A percentile compares a stretch with the other conserved stretches of the same genome.
phyloP scores from a whole-genome alignment of 2,888 invertebrate species.

The Dicyrtoma fusca region DNA sequence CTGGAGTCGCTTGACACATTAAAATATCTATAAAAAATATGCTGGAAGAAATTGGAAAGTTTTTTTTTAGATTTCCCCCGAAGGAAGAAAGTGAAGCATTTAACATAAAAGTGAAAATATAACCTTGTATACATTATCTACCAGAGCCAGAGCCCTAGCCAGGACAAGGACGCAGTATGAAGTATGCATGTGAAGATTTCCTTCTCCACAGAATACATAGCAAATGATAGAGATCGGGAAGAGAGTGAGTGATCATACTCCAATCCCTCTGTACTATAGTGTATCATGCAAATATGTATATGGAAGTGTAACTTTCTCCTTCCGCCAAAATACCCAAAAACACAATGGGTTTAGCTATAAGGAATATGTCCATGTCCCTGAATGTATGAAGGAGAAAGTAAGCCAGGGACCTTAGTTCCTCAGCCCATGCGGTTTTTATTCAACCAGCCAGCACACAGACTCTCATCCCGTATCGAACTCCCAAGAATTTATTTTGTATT shows the following conservation, averaged over 20 bases:
- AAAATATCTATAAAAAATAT: background rate
- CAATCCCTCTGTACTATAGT: background rate
- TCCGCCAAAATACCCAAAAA: too few relatives aligned
- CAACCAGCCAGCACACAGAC: too few relatives aligned
- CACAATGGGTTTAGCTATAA: too few relatives aligned
- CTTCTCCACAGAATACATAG: background rate
- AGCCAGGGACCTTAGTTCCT: background rate
- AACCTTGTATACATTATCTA: too few relatives aligned
- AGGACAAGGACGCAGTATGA: background rate
- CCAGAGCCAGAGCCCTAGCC: too few relatives aligned
- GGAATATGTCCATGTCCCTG: background rate
- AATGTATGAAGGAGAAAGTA: background rate
- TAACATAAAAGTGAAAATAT: too few relatives aligned
- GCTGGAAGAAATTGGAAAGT: slow-evolving; percentile 8
- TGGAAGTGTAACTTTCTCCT: background rate
- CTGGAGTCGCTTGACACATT: too few relatives aligned
- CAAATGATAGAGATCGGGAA: background rate
- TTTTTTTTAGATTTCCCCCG: background rate
- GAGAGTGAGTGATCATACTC: background rate
- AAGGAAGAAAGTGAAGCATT: background rate
- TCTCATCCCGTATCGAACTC: slow-evolving; percentile 1
- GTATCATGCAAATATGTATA: background rate
- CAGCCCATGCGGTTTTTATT: too few relatives aligned
- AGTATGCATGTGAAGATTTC: background rate
- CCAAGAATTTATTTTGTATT: slow-evolving; percentile 28